Base-by-base conservation (phyloP, 2,888 invertebrate genomes). In the Philaethria dido region DNA sequence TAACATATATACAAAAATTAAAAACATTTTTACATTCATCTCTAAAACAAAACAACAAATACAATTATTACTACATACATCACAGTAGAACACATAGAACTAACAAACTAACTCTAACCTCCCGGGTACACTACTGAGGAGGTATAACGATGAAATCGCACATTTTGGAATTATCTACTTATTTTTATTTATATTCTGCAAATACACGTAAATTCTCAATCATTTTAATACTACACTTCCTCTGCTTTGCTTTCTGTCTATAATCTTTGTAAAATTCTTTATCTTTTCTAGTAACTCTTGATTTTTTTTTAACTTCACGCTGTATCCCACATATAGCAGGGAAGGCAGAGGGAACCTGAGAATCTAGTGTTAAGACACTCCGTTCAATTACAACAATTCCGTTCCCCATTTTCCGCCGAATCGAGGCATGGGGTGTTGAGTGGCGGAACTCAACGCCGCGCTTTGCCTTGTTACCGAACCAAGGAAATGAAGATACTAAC, bases 121-220 rank as follows among this genome's bases (percentile, higher is more conserved):
- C 89, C 88, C 90, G 83, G 79, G 76, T 75, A 73, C 74, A 29
- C 20, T 48, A 82, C 87, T 89, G 89, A 89, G 77, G 89, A 87
- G 89, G 89, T 88, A 79, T 88, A 89, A 85, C 84, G 86, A 85
- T 79, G 74, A 71, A 75, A 69, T 71, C 62, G 62, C 70, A 72
- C 73, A 69, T 71, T 72, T n/a, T 64, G 62, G 59, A 44, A 70
- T 65, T 68, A 48, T 65, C 55, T 36, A 47, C 5, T 16, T 3
- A 44, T 42, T 44, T 25, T 20, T n/a, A n/a, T 39, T 42, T 42
- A 29, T 18, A 42, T 11, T 25, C 5, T 59, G n/a, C 22, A 5
- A 44, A 5, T 20, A 14, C 16, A 42, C 16, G 11, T n/a, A 9
- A 36, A 16, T 18, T 36, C 54, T 36, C 13, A 36, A 54, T 13